Base-by-base conservation (phyloP, 2,113 vertebrate species). In the Passer montanus region DNA sequence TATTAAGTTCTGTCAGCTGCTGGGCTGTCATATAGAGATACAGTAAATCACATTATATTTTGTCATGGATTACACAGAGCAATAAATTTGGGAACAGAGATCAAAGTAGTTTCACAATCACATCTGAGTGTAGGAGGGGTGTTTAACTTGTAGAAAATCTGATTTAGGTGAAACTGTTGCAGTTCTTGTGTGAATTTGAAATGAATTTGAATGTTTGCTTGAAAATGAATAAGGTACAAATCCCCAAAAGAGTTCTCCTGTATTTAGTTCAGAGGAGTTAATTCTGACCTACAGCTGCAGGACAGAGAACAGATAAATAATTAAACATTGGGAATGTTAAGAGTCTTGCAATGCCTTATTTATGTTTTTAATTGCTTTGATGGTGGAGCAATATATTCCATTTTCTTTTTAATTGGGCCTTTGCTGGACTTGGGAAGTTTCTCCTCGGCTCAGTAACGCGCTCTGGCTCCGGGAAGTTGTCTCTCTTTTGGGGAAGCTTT, bases 1-100 rank as follows among this genome's bases (percentile, higher is more conserved):
- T 99, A 98, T 97, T 98, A 98, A 98, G 98, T 99, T 98, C 98
- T 98, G 98, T 99, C 97, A 98, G 98, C 96, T 98, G 96, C 97
- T 97, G 95, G 96, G 97, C 98, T 98, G 98, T 97, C 97, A 97
- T 97, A 97, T 96, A 97, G 97, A 98, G 98, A 98, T 98, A 98
- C 77, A 97, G 97, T 97, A 98, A 98, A 98, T 98, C 98, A 98
- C 97, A 97, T 98, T 98, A 98, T 90, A 97, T 98, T 98, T 98
- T 98, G 98, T 98, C 98, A 98, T 98, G 98, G 98, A 98, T 98
- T 98, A 98, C 97, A 98, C 66, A 50, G 94, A 97, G 97, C 97
- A 97, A 97, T 98, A 98, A 98, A 98, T 98, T 98, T 98, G 97
- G 97, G 96, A 97, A 97, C 95, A 96, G 95, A 98, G 98, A 98